Conservation (phyloP, 2,797 vertebrate species). For the Microctenopoma steveboyesi region DNA sequence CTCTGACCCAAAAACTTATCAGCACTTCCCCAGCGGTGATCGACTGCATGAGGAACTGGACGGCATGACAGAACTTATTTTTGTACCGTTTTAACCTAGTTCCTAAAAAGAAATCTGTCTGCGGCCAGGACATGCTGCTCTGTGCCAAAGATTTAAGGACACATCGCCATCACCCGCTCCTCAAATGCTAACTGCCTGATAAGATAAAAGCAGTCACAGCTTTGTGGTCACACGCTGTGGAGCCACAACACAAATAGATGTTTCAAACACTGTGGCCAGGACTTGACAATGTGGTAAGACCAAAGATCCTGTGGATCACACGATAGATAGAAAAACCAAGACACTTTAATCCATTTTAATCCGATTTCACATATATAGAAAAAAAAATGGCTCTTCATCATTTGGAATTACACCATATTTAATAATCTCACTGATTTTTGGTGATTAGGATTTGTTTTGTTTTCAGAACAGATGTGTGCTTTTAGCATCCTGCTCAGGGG, state of each 20-base stretch:
- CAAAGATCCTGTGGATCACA: slow-evolving; percentile 6
- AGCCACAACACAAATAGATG: not conserved
- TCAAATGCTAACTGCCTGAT: slow-evolving; percentile 21
- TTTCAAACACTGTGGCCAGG: not conserved
- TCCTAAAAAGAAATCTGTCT: slow-evolving; percentile 20
- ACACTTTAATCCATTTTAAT: slow-evolving; percentile 40
- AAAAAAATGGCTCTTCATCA: slow-evolving; percentile 19
- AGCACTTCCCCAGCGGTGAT: slow-evolving; percentile 31
- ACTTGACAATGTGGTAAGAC: not conserved
- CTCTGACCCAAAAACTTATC: slow-evolving; percentile 18
- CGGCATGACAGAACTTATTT: slow-evolving; percentile 24
- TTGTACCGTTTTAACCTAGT: slow-evolving; percentile 40
- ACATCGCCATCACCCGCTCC: not conserved
- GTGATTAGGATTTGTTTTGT: slow-evolving; percentile 51
- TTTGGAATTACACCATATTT: slow-evolving; percentile 34
- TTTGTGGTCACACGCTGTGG: not conserved
- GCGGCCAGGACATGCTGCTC: slow-evolving; percentile 17
- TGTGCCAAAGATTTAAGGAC: slow-evolving; percentile 10
- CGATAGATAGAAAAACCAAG: slow-evolving; percentile 13
- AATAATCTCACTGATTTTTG: slow-evolving; percentile 55
- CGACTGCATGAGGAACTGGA: slow-evolving; percentile 17
- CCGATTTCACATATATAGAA: slow-evolving; percentile 21
- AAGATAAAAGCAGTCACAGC: slow-evolving; percentile 5
- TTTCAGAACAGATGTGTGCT: slow-evolving; percentile 64
- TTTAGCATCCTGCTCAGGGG: slow-evolving; percentile 44